Evolutionary conservation across 30 jellyfish, hydroid and myxozoan species (phyloP), one percentile per base, ranked within the genome.

Genomic region (Turritopsis dohrnii): DNA sequence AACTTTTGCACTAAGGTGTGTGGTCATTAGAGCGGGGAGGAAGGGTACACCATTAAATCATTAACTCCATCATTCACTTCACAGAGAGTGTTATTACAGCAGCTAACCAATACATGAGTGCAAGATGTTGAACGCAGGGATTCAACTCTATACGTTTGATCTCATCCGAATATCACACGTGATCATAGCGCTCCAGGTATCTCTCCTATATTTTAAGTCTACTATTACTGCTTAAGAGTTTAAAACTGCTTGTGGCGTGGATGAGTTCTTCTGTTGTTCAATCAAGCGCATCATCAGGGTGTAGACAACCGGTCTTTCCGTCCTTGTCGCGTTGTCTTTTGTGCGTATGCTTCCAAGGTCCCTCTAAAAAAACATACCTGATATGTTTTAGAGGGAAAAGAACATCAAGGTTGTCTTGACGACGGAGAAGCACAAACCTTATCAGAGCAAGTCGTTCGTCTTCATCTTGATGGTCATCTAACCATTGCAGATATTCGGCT

Each of bases 401-500:
- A 60, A n/a, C n/a, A 60, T 60, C 73, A 60, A 60, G n/a, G 73
- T 60, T 60, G 18, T 17, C 73, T 18, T 60, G n/a, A 60, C n/a
- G 18, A 60, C 18, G 18, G 22, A 72, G 20, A 72, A 1, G n/a
- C 16, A 80, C 41, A 27, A 9, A 82, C 89, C 89, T 65, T 19
- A 92, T 72, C n/a, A 92, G 72, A 18, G 84, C 79, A 23, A 92
- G 41, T 21, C 90, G 81, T 65, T 92, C 98, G 27, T 66, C 81
- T 81, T 92, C 96, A 31, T 84, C 86, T 9, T 81, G 79, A 21
- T 84, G 96, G 16, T 87, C 84, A 71, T 92, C 96, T 72, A 92
- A 60, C 98, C 98, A 92, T 1, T 86, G 71, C 1, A 95, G 84
- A 73, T 92, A 92, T 85, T 92, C 96, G 52, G 95, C 65, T 18